Evolutionary conservation across 2,888 invertebrate species (phyloP).

Genomic region (Tetramorium bicarinatum): DNA sequence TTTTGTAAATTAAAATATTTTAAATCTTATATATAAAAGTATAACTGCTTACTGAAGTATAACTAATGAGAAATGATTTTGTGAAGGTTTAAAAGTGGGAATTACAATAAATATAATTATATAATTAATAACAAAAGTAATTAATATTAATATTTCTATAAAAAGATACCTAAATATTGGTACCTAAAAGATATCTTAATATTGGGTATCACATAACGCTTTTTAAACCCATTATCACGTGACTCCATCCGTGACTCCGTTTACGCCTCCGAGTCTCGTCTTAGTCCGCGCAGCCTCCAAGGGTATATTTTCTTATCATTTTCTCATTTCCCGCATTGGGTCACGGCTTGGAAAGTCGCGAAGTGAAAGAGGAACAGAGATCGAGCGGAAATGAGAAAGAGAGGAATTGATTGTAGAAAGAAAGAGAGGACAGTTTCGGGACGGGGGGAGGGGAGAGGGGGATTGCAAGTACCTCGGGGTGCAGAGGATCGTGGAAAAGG

Average conservation of each 20-base stretch:
- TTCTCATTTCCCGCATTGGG: conserved; percentile 78
- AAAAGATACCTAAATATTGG: neutral
- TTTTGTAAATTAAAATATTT: neutral
- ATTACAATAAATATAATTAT: neutral
- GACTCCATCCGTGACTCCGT: neutral
- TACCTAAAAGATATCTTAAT: neutral
- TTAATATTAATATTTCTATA: conserved; percentile 5
- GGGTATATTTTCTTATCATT: conserved; percentile 76
- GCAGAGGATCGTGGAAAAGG: conserved; percentile 64
- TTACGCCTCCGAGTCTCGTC: conserved; percentile 34
- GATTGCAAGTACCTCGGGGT: conserved; percentile 61
- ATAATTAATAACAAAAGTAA: conserved; percentile 18
- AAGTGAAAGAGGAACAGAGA: conserved; percentile 41
- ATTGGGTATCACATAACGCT: conserved; percentile 14
- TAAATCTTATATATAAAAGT: neutral
- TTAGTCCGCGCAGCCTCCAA: conserved; percentile 24
- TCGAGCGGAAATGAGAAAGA: conserved; percentile 31
- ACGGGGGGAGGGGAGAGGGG: conserved; percentile 41
- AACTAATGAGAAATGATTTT: neutral
- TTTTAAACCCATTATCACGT: conserved; percentile 30
- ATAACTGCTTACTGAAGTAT: neutral
- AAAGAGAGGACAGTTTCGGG: conserved; percentile 29
- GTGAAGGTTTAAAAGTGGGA: neutral
- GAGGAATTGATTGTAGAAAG: conserved; percentile 42
- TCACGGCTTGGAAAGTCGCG: conserved; percentile 61